Percentiles rank a stretch among this genome's conserved stretches.
Evolutionary conservation across 2,888 invertebrate genomes (phyloP).

Genomic region (Amorpha juglandis): DNA sequence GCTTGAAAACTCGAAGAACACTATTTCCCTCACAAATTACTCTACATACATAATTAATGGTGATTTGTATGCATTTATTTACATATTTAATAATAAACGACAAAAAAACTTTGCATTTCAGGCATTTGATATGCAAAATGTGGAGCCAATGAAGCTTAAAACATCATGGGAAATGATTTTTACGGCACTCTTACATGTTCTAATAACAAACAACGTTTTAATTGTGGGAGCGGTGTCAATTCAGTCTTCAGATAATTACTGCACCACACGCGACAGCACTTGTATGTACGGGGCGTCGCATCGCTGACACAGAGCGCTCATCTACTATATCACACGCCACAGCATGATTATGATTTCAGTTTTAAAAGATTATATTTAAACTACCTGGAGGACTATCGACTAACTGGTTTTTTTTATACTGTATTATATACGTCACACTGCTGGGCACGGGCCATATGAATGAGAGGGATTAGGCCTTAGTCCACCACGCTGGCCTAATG

Average conservation of each 20-base stretch:
- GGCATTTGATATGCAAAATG: neutral
- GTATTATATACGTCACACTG: too few relatives aligned
- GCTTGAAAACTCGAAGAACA: slow-evolving; percentile 8
- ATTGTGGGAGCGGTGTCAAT: slow-evolving; percentile 1
- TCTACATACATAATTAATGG: slow-evolving; percentile 20
- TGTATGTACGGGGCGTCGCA: neutral
- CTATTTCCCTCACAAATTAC: slow-evolving; percentile 15
- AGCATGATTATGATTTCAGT: neutral
- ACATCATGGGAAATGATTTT: slow-evolving; percentile 22
- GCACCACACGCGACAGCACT: neutral
- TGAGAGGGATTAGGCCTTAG: too few relatives aligned
- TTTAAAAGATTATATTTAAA: too few relatives aligned
- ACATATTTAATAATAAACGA: slow-evolving; percentile 9
- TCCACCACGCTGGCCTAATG: too few relatives aligned
- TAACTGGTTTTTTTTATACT: too few relatives aligned
- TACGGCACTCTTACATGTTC: neutral
- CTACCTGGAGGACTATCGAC: too few relatives aligned
- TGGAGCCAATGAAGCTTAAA: neutral
- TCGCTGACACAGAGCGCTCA: slow-evolving; percentile 2
- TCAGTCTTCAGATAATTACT: neutral
- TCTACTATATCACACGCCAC: neutral
- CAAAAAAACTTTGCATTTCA: slow-evolving; percentile 12
- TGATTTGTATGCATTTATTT: slow-evolving; percentile 10
- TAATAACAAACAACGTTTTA: neutral
- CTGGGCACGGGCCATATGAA: too few relatives aligned